Evolutionary conservation across 2,888 invertebrate genomes (phyloP), one percentile per base, ranked within the genome.

Genomic region (Exephanes ischioxanthus): DNA sequence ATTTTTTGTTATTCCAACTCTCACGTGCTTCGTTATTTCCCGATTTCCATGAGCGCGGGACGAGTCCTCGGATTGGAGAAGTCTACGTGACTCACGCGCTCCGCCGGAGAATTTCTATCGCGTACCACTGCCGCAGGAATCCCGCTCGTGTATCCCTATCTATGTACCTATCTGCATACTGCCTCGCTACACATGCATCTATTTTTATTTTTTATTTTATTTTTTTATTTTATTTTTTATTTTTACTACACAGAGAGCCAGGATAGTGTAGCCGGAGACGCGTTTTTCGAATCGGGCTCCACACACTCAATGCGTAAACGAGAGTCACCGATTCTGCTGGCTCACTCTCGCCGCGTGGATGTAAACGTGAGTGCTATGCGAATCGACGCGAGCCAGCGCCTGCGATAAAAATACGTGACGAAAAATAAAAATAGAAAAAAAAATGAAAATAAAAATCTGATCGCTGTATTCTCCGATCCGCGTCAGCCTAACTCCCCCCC

Each of bases 51-150:
- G 80, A 67, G 80, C 75, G 51, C 70, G 41, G 45, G 30, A n/a
- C 4, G 66, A 71, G 84, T 55, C 48, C 71, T 51, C 26, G 61
- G 51, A 76, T 76, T 33, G 71, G 41, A 33, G 48, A n/a, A 76
- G 51, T 80, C 80, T 76, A 80, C 80, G 83, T 83, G 79, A 80
- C 84, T 80, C 80, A 51, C 84, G 63, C 80, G 53, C 67, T 76
- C 63, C 22, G 37, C 71, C 63, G 71, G 70, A 70, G 75, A 30
- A 75, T 73, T 83, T 79, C 63, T 66, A 37, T 66, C 58, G 53
- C 37, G 11, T 51, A 33, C 48, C 11, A 3, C 48, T 53, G n/a
- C 22, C 22, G 16, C 68, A 48, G 33, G 33, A 71, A 75, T 61
- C 67, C 70, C 70, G 41, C 73, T 55, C 19, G 19, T 22, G 68